Evolutionary conservation across 2,888 invertebrate genomes (phyloP), one percentile per base, ranked within the genome.

Genomic region (Nomada goodeniana): DNA sequence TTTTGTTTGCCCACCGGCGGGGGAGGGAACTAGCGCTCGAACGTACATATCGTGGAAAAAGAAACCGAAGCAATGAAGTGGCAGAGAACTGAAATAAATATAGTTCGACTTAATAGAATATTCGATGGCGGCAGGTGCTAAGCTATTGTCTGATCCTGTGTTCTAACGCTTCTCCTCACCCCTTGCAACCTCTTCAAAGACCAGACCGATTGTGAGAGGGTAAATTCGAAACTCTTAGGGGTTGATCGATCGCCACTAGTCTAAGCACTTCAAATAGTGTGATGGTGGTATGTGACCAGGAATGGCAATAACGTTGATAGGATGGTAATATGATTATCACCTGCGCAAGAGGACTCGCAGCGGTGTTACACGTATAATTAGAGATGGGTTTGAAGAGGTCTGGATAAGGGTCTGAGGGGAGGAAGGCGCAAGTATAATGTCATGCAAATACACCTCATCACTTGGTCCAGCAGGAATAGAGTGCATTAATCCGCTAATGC

Each of bases 271-370:
- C 89, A 90, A 90, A 91, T 89, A 88, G 86, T 85, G 87, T 85
- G 89, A 90, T 87, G 84, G 83, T 85, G 88, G 87, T 79, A 88
- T 90, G 89, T 89, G 82, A 87, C 82, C 85, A 90, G 92, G 91
- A 92, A 92, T 92, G 92, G 92, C 92, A 92, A 92, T 92, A 92
- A 92, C 91, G 91, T 88, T 92, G 92, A 92, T 92, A 92, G 92
- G 92, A 92, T 91, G 90, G 91, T 92, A 92, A 92, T 92, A 92
- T 92, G 91, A 92, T 92, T 92, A 92, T 92, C 92, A 92, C 92
- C 91, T 92, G 92, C 84, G 90, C 89, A 89, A 91, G 91, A 90
- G 91, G 88, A 83, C 90, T 86, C 89, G 90, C 89, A 91, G 89
- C 82, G 89, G 85, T 83, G 90, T 90, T 90, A 87, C 89, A 90